These are phyloP conservation scores for Parnassius mnemosyne DNA, from an alignment of 2,888 invertebrate species.

Conservation along the genomic window DNA sequence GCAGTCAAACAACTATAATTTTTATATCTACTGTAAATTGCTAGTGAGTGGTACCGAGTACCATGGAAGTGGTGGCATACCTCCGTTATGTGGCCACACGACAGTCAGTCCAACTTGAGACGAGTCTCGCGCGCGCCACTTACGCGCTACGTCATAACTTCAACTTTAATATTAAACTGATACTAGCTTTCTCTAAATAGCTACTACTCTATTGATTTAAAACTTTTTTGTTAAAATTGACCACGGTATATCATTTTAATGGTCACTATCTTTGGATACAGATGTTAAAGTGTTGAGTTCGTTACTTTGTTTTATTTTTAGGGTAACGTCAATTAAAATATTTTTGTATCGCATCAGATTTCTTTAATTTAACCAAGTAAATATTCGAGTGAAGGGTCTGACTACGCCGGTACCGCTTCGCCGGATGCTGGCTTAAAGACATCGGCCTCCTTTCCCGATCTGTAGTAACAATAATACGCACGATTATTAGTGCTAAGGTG, in stretches of 20 bases:
- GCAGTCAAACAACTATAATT: not conserved
- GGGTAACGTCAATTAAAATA: not conserved
- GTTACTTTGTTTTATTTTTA: slow-evolving; percentile 8
- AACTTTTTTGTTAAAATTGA: not conserved
- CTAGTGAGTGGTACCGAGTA: slow-evolving; percentile 41
- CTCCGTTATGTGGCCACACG: slow-evolving; percentile 28
- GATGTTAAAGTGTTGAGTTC: slow-evolving; percentile 13
- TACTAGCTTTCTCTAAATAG: not conserved
- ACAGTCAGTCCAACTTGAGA: slow-evolving; percentile 29
- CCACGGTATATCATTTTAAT: slow-evolving; percentile 8
- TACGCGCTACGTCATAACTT: not conserved
- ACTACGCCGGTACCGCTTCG: slow-evolving; percentile 18
- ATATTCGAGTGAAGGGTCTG: slow-evolving; percentile 49
- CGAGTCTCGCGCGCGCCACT: slow-evolving; percentile 30
- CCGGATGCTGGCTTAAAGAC: slow-evolving; percentile 31
- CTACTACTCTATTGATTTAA: not conserved
- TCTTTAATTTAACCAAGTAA: slow-evolving; percentile 29
- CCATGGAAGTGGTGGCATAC: slow-evolving; percentile 43
- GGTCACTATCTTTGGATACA: slow-evolving; percentile 16
- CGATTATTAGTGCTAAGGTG: slow-evolving; percentile 10
- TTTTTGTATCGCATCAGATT: slow-evolving; percentile 1
- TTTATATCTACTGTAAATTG: slow-evolving; percentile 3
- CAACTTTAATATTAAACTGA: not conserved
- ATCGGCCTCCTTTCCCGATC: slow-evolving; percentile 22
- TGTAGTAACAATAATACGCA: slow-evolving; percentile 24